A percentile compares a stretch with the other conserved stretches of the same genome.
phyloP scores from a whole-genome alignment of 2,113 vertebrate genomes.

The Cnemophilus loriae region DNA sequence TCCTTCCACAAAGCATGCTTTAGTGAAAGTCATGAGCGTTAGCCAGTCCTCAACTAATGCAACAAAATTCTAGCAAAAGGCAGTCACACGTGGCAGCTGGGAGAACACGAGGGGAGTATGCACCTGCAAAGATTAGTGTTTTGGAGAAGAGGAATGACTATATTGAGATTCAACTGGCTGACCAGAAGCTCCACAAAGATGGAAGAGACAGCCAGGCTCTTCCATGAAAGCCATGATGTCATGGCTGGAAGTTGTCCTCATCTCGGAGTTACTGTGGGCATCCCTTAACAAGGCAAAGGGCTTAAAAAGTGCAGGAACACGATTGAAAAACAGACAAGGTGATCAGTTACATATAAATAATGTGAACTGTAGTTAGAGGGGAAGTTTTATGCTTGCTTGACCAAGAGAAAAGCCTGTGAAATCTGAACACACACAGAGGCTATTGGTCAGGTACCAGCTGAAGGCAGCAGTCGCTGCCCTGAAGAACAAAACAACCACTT shows the following conservation, averaged over 20 bases:
- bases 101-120: not conserved
- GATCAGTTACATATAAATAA: not conserved
- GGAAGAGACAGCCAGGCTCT: not conserved
- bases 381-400: not conserved
- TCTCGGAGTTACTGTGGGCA: not conserved
- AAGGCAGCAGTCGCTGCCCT: fast-evolving
- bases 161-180: not conserved
- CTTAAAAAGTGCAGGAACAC: not conserved
- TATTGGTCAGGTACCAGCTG: not conserved
- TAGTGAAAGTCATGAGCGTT: not conserved
- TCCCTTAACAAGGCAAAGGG: not conserved
- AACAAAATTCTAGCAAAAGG: not conserved
- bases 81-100: fast-evolving
- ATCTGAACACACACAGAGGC: fast-evolving
- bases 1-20: not conserved
- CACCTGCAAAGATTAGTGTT: not conserved
- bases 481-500: not conserved
- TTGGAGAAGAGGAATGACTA: not conserved
- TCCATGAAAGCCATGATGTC: not conserved
- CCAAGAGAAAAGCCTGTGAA: not conserved
- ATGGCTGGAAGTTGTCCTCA: not conserved
- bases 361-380: not conserved
- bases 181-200: not conserved
- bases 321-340: not conserved
- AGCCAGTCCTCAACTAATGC: not conserved